phyloP scores from a whole-genome alignment of 35 echinoderm and acorn worm species.

The Lytechinus pictus region DNA sequence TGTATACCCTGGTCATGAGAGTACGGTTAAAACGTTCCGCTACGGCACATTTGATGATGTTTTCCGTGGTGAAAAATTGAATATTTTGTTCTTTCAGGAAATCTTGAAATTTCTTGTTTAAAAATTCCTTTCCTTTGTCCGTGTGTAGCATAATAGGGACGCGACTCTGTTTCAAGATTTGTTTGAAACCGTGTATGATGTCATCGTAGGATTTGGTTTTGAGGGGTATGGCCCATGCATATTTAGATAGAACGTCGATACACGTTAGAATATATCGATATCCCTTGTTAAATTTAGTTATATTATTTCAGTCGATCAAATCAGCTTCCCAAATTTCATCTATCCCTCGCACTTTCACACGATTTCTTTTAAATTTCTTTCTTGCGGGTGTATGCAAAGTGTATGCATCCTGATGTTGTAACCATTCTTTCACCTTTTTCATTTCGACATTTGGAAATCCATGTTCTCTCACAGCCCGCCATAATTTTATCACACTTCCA shows the following conservation, averaged over 20 bases:
- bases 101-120: constrained; percentile 46
- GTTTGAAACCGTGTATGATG: constrained; percentile 48
- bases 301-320: too few relatives aligned
- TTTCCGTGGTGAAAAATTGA: constrained; percentile 64
- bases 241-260: too few relatives aligned
- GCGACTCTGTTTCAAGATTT: constrained; percentile 47
- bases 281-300: too few relatives aligned
- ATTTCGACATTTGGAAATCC: background rate
- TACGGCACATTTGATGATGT: constrained; percentile 66
- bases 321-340: background rate
- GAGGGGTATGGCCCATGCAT: constrained; percentile 46
- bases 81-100: constrained; percentile 1
- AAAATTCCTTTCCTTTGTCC: constrained; percentile 48
- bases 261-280: too few relatives aligned
- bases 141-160: background rate
- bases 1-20: constrained; percentile 64
- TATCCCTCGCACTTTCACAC: too few relatives aligned
- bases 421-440: constrained; percentile 50
- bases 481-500: constrained; percentile 8
- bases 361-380: constrained; percentile 47
- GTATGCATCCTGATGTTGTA: constrained; percentile 63
- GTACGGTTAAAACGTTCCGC: constrained; percentile 20
- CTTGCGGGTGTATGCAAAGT: constrained; percentile 61
- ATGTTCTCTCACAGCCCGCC: background rate
- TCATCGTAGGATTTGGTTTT: constrained; percentile 55